Conservation (phyloP, 2,113 vertebrate species). For the Microcebus murinus region DNA sequence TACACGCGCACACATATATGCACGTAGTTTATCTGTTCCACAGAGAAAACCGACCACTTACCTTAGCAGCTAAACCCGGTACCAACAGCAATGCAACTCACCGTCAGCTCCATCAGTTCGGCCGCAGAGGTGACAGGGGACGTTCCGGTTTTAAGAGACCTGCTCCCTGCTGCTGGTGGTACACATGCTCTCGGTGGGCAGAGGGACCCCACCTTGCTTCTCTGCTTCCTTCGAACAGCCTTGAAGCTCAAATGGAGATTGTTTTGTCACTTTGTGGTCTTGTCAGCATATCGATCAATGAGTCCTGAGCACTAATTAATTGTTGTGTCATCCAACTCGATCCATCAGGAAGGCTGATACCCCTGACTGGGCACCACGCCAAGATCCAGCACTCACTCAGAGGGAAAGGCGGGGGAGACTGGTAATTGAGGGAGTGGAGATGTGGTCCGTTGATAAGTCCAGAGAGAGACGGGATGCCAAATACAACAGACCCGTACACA, state of each 20-base stretch:
- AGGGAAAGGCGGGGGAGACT: not conserved
- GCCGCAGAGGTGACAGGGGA: not conserved
- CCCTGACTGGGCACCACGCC: constrained; percentile 18
- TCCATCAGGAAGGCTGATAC: constrained; percentile 14
- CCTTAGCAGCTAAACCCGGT: not conserved
- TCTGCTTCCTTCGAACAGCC: constrained; percentile 22
- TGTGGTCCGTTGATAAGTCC: not conserved
- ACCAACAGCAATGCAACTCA: not conserved
- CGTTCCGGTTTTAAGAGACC: not conserved
- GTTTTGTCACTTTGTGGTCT: not conserved
- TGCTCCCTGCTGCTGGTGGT: not conserved
- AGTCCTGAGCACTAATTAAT: constrained; percentile 71
- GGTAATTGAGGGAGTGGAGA: not conserved
- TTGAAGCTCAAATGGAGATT: not conserved
- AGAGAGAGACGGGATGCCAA: not conserved
- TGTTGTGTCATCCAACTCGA: constrained; percentile 49
- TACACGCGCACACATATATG: not conserved
- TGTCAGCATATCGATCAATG: constrained; percentile 35
- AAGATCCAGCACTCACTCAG: constrained; percentile 4
- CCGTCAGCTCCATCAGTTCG: not conserved
- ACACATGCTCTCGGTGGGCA: not conserved
- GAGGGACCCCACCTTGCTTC: not conserved
- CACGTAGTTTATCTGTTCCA: not conserved
- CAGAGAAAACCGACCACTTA: not conserved
- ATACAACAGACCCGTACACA: not conserved